phyloP scores from a whole-genome alignment of 2,888 invertebrate species.

The Tillus elongatus region DNA sequence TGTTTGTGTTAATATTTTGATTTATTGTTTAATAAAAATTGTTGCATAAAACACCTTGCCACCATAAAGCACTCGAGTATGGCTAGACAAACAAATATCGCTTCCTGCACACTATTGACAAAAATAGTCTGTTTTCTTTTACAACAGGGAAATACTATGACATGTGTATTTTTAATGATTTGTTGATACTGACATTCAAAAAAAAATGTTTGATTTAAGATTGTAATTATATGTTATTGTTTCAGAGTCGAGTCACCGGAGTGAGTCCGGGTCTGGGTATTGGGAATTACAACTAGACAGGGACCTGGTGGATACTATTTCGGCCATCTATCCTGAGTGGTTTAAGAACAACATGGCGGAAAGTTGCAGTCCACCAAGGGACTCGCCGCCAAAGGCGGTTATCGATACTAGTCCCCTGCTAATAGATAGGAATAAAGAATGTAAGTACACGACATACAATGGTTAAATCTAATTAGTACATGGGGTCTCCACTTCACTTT shows the following conservation, averaged over 20 bases:
- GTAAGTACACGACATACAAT: too few relatives aligned
- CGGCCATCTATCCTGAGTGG: conserved; percentile 90
- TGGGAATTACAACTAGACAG: conserved; percentile 90
- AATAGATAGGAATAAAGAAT: conserved; percentile 97
- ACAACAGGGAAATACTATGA: conserved; percentile 3
- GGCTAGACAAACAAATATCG: too few relatives aligned
- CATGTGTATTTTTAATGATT: conserved; percentile 5
- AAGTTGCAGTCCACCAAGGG: conserved; percentile 39
- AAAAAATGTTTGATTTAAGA: conserved; percentile 3
- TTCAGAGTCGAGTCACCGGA: conserved; percentile 57
- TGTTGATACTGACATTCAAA: not conserved
- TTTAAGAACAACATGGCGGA: conserved; percentile 54
- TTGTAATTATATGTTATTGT: too few relatives aligned
- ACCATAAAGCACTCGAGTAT: too few relatives aligned
- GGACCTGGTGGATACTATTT: conserved; percentile 85
- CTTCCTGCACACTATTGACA: too few relatives aligned
- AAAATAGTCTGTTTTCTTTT: too few relatives aligned
- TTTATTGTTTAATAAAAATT: too few relatives aligned
- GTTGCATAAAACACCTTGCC: too few relatives aligned
- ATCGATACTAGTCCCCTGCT: conserved; percentile 92
- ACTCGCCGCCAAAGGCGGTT: conserved; percentile 81
- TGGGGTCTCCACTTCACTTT: too few relatives aligned
- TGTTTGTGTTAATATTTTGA: too few relatives aligned
- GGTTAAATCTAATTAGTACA: too few relatives aligned
- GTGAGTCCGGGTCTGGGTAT: conserved; percentile 64